Evolutionary conservation across 2,113 vertebrate genomes (phyloP).

Genomic region (Paedocypris sp.): DNA sequence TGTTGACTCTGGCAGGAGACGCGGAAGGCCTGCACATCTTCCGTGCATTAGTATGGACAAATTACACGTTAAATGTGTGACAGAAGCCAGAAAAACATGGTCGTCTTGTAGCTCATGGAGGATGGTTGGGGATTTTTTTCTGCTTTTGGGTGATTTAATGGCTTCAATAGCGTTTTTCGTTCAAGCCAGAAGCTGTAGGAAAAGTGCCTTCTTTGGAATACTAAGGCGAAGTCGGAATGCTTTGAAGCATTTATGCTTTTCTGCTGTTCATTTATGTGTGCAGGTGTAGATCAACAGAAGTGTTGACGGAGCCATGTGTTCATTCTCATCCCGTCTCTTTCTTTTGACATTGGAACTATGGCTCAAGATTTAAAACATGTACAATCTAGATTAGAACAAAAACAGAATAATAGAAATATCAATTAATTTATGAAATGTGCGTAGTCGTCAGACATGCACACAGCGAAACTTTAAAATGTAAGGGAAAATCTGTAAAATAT

Average conservation of each 20-base stretch:
- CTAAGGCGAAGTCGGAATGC: not conserved
- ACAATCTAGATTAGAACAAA: not conserved
- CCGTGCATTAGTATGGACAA: too few relatives aligned
- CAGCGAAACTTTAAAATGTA: too few relatives aligned
- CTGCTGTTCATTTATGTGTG: not conserved
- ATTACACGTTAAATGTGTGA: too few relatives aligned
- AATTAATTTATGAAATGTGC: not conserved
- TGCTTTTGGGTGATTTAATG: conserved; percentile 12
- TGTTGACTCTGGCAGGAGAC: not conserved
- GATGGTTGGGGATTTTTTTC: conserved; percentile 15
- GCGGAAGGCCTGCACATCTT: not conserved
- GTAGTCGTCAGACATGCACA: too few relatives aligned
- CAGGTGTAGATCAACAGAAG: conserved; percentile 8
- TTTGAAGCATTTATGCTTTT: conserved; percentile 15
- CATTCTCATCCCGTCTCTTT: not conserved
- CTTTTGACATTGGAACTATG: not conserved
- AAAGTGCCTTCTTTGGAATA: not conserved
- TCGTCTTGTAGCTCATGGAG: conserved; percentile 1
- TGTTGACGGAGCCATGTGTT: not conserved
- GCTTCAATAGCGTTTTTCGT: not conserved
- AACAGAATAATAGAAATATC: not conserved
- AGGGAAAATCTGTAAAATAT: too few relatives aligned
- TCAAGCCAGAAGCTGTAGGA: not conserved
- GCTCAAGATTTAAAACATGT: not conserved
- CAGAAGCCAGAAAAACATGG: not conserved